Evolutionary conservation across 2,113 vertebrate species (phyloP).

Genomic region (Megaceryle torquata): DNA sequence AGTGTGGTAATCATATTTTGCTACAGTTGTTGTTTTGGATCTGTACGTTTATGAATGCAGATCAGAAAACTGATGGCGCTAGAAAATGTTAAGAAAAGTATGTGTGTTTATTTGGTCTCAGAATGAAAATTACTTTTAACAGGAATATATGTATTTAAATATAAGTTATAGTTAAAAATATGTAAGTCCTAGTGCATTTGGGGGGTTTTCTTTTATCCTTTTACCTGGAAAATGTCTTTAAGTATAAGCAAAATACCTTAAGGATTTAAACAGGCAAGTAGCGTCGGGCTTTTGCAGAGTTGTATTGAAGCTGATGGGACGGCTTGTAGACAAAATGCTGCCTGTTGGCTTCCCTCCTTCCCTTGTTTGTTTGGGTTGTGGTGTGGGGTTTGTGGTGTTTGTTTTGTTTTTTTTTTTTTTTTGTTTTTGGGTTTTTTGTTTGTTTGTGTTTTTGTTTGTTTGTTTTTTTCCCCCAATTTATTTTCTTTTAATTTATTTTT

Average conservation of each 20-base stretch:
- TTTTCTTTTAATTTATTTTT: too few relatives aligned
- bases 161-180: background rate
- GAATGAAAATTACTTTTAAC: background rate
- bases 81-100: background rate
- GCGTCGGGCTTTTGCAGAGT: background rate
- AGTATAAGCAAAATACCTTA: background rate
- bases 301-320: background rate
- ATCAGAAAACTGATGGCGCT: background rate
- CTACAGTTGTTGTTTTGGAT: background rate
- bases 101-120: accelerated
- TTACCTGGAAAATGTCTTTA: background rate
- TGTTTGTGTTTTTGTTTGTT: too few relatives aligned
- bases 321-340: background rate
- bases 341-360: accelerated
- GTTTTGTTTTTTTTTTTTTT: too few relatives aligned
- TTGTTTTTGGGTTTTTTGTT: background rate
- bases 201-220: background rate
- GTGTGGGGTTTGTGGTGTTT: too few relatives aligned
- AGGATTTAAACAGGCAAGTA: background rate
- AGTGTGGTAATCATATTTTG: background rate
- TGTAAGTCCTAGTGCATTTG: background rate
- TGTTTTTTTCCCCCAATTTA: too few relatives aligned
- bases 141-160: background rate
- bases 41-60: accelerated
- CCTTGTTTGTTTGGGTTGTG: too few relatives aligned